Evolutionary conservation across 2,888 invertebrate genomes (phyloP), one percentile per base, ranked within the genome.

Genomic region (Ecliptopera silaceata): DNA sequence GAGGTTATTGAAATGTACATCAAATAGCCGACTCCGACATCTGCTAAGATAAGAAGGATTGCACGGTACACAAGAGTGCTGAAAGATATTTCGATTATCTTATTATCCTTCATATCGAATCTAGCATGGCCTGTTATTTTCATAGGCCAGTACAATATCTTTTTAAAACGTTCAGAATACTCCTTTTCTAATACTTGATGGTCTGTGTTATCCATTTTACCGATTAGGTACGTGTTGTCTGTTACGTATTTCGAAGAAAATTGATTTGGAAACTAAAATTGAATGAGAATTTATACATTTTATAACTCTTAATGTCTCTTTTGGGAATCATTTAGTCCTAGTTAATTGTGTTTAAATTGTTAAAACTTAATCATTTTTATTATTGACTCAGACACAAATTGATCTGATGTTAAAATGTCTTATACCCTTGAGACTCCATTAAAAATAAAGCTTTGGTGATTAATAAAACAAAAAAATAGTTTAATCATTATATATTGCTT

Each of bases 401-500:
- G n/a, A n/a, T n/a, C n/a, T n/a, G n/a, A n/a, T n/a, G n/a, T n/a
- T n/a, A n/a, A n/a, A n/a, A n/a, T n/a, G n/a, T n/a, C n/a, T n/a
- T n/a, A n/a, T n/a, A n/a, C n/a, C n/a, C n/a, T n/a, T n/a, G n/a
- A n/a, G n/a, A n/a, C n/a, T n/a, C n/a, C n/a, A n/a, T n/a, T n/a
- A n/a, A n/a, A n/a, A n/a, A n/a, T n/a, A n/a, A 31, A n/a, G 31
- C n/a, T 34, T 34, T 34, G 6, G 15, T 20, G 29, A 31, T 15
- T 18, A 76, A 69, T 72, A 56, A 79, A 74, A 79, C 66, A 63
- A 76, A 47, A 65, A 55, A 44, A 63, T 74, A 69, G 56, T 82
- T 88, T 84, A 87, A 86, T 88, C 77, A 82, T 84, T 83, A 88
- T 90, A 91, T 91, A 91, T 91, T 90, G 90, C 90, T 90, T 91